phyloP scores from a whole-genome alignment of 2,797 vertebrate genomes.

The Sebastes baramenuke region DNA sequence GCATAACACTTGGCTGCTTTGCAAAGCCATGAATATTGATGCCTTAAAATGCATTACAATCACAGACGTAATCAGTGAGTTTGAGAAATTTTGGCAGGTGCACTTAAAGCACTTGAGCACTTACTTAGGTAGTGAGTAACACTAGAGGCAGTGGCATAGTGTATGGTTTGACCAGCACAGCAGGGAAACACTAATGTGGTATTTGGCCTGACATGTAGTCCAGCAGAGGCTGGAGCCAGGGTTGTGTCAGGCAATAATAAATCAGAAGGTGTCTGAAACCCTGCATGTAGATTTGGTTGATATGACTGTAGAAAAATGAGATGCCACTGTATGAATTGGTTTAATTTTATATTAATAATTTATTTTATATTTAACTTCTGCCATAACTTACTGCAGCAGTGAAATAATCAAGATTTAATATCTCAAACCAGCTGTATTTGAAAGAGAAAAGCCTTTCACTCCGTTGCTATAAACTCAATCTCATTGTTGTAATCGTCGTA shows the following conservation, averaged over 20 bases:
- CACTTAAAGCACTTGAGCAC: background rate
- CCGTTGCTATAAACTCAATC: background rate
- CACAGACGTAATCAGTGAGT: background rate
- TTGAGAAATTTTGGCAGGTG: background rate
- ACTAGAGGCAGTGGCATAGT: background rate
- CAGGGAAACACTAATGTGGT: slow-evolving; percentile 1
- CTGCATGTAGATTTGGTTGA: background rate
- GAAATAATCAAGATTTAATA: too few species aligned
- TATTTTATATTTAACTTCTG: background rate
- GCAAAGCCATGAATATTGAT: background rate
- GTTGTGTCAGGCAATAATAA: background rate
- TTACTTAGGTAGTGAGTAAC: background rate
- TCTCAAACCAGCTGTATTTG: background rate
- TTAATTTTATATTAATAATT: background rate
- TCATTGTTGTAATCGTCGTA: background rate
- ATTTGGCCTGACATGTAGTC: background rate
- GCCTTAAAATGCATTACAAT: background rate
- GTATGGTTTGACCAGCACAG: slow-evolving; percentile 3
- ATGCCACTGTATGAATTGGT: background rate
- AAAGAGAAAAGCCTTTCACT: background rate
- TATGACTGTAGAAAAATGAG: background rate
- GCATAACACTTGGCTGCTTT: background rate
- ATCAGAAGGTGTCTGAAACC: background rate
- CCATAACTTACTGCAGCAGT: background rate
- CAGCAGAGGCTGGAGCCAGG: background rate